These are phyloP conservation scores for Sebastes fasciatus DNA, from an alignment of 2,113 vertebrate species.

Conservation along the genomic window DNA sequence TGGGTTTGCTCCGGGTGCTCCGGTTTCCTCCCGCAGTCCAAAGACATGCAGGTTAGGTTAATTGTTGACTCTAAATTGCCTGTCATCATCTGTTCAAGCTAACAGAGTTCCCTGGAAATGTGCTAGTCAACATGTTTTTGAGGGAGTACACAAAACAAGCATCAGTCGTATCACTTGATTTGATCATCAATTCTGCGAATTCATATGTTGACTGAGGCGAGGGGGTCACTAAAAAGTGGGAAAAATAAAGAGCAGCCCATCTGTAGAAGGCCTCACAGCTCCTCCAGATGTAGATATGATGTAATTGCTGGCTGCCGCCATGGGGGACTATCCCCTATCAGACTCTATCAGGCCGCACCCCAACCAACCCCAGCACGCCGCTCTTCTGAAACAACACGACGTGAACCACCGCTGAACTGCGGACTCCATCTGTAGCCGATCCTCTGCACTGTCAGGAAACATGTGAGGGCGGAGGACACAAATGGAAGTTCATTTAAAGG, in stretches of 20 bases:
- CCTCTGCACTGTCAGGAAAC: constrained; percentile 39
- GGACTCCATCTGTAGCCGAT: constrained; percentile 57
- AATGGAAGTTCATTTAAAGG: constrained; percentile 55
- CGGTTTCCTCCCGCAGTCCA: too few relatives aligned
- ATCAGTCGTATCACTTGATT: too few relatives aligned
- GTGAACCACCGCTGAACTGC: constrained; percentile 30
- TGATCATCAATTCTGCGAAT: constrained; percentile 5
- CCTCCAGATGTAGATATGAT: constrained; percentile 80
- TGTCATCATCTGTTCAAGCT: too few relatives aligned
- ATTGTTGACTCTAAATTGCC: too few relatives aligned
- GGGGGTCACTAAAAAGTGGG: constrained; percentile 20
- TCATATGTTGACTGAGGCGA: constrained; percentile 13
- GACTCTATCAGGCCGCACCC: constrained; percentile 54
- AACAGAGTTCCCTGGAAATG: too few relatives aligned
- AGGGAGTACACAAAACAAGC: too few relatives aligned
- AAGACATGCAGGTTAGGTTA: too few relatives aligned
- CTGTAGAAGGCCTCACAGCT: constrained; percentile 53
- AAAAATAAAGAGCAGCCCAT: constrained; percentile 37
- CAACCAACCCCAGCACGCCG: constrained; percentile 4
- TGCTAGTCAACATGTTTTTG: too few relatives aligned
- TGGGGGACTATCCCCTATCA: constrained; percentile 80
- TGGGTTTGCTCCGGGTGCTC: too few relatives aligned
- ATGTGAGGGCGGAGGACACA: constrained; percentile 26
- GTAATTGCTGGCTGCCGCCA: constrained; percentile 60
- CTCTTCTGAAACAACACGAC: constrained; percentile 57